Base-by-base conservation (phyloP, 2,113 vertebrate genomes). In the Rana temporaria region DNA sequence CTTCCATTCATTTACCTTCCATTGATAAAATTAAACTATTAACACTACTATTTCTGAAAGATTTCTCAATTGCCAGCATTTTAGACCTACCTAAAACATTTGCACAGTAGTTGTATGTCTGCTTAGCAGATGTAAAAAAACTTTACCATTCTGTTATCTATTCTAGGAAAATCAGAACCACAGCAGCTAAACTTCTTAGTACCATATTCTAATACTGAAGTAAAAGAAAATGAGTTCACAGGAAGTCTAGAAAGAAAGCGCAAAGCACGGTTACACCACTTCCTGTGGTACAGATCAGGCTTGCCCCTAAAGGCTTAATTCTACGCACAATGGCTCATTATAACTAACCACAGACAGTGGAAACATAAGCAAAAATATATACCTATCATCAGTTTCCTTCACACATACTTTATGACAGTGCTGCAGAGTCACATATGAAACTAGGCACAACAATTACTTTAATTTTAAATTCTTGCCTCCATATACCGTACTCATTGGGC, bases 201-300 rank as follows among this genome's bases (percentile, higher is more conserved):
- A 79, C 59, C 60, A 38, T 6, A 60, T 42, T 6, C 11, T 38
- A 34, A 18, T 17, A 11, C 18, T 42, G 12, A 68, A 22, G 4
- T 8, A 65, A 65, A 65, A 24, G 0, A 52, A 78, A 52, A 48
- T 1, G 24, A 30, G 7, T 14, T 48, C 38, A 19, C 24, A 42
- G 24, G 26, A 79, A 67, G n/a, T 30, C 57, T 19, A 78, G 22
- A 42, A n/a, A 30, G 6, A 57, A 34, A 34, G 78, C 20, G 14
- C 19, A 60, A 30, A 19, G 22, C 30, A 15, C 11, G 19, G 9
- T 42, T n/a, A 42, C 14, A 60, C 20, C 19, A 20, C 68, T 62
- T 80, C 78, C 67, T 62, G 56, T 60, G 57, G 26, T 56, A 80
- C 6, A 70, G 4, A 80, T 9, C 17, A 63, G 30, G 24, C 16